Percentiles rank a stretch among this genome's conserved stretches.
Conservation (phyloP, 2,888 invertebrate species). For the Drosophila kanekoi region DNA sequence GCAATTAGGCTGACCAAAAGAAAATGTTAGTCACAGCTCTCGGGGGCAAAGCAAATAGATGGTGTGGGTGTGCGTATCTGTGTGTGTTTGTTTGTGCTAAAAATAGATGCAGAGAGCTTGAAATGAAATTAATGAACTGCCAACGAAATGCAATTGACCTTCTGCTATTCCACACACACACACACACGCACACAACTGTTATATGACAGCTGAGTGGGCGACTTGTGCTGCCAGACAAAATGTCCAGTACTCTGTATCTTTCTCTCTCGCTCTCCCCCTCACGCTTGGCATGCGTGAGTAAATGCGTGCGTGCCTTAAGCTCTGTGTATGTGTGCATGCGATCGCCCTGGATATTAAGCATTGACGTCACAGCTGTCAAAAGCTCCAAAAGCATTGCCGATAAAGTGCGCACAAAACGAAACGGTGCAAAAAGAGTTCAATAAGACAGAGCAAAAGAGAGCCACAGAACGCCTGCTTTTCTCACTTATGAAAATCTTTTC, state of each 20-base stretch:
- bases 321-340: conserved; percentile 50
- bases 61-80: conserved; percentile 3
- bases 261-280: conserved; percentile 8
- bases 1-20: conserved; percentile 42
- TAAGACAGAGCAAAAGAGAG: conserved; percentile 2
- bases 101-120: conserved; percentile 52
- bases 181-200: conserved; percentile 21
- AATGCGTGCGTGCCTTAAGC: conserved; percentile 14
- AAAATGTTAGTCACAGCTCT: conserved; percentile 40
- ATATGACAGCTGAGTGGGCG: conserved; percentile 45
- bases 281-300: conserved; percentile 14
- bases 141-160: conserved; percentile 83
- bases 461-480: neutral
- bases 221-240: conserved; percentile 64
- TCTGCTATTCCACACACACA: conserved; percentile 62
- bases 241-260: conserved; percentile 52
- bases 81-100: conserved; percentile 46
- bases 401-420: neutral
- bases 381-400: conserved; percentile 31
- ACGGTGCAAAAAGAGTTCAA: neutral
- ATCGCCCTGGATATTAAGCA: conserved; percentile 66
- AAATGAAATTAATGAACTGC: conserved; percentile 78
- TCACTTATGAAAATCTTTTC: conserved; percentile 24
- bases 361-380: conserved; percentile 68
- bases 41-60: conserved; percentile 30